These are phyloP conservation scores for Heloderma charlesbogerti DNA, from an alignment of 2,113 vertebrate genomes.

Conservation along the genomic window DNA sequence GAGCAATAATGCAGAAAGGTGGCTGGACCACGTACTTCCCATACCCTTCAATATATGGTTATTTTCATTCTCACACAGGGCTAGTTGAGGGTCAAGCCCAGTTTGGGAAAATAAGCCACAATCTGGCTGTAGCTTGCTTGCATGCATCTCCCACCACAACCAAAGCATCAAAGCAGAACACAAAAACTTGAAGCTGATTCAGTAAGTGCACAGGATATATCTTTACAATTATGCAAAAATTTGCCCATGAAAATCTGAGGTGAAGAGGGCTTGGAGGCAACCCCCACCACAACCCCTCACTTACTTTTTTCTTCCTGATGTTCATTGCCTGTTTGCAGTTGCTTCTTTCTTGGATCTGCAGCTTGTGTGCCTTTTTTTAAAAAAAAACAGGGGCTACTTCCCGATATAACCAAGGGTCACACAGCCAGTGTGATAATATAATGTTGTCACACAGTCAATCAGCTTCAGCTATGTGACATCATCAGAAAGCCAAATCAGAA, in stretches of 20 bases:
- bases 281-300: not conserved
- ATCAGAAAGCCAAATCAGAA: not conserved
- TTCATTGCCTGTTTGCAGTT: not conserved
- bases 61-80: fast-evolving
- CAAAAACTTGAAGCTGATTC: not conserved
- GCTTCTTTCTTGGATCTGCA: not conserved
- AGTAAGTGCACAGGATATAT: not conserved
- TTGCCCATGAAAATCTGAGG: not conserved
- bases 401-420: not conserved
- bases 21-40: not conserved
- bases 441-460: not conserved
- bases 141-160: not conserved
- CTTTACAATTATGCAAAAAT: not conserved
- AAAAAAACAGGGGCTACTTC: not conserved
- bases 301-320: not conserved
- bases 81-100: not conserved
- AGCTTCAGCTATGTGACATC: not conserved
- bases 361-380: no score
- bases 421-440: not conserved
- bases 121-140: not conserved
- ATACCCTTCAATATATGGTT: not conserved
- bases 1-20: not conserved
- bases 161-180: not conserved
- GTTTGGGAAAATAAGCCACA: not conserved
- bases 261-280: not conserved